Evolutionary conservation across 2,113 vertebrate species (phyloP).

Genomic region (Bos indicus): DNA sequence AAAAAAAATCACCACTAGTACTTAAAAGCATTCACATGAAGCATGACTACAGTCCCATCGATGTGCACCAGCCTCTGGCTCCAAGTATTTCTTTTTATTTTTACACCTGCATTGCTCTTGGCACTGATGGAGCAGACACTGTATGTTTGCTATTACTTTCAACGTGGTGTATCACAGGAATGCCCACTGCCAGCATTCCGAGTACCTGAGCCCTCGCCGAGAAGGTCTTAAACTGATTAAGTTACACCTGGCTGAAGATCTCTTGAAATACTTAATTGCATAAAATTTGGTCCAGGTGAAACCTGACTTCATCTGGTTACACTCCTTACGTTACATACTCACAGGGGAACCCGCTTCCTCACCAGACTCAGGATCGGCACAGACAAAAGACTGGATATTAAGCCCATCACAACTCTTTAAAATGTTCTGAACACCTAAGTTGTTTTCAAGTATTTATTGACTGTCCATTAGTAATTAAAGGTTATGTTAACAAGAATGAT

Average conservation of each 20-base stretch:
- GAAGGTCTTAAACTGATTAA: slow-evolving; percentile 48
- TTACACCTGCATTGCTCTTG: slow-evolving; percentile 53
- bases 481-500: not conserved
- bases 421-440: slow-evolving; percentile 34
- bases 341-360: not conserved
- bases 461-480: slow-evolving; percentile 33
- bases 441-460: slow-evolving; percentile 39
- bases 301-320: slow-evolving; percentile 17
- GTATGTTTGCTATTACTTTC: slow-evolving; percentile 52
- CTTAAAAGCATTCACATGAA: not conserved
- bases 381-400: slow-evolving; percentile 7
- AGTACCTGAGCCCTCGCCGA: slow-evolving; percentile 42
- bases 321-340: slow-evolving; percentile 2
- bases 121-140: slow-evolving; percentile 32
- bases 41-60: not conserved
- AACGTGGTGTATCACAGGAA: slow-evolving; percentile 20
- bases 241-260: slow-evolving; percentile 64
- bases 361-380: not conserved
- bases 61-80: slow-evolving; percentile 33
- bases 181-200: slow-evolving; percentile 48
- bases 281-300: slow-evolving; percentile 65
- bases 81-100: slow-evolving; percentile 39
- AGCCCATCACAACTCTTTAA: slow-evolving; percentile 32
- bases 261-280: slow-evolving; percentile 50
- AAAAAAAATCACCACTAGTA: not conserved